Evolutionary conservation across 2,797 vertebrate genomes (phyloP).

Genomic region (Pseudopleuronectes americanus): DNA sequence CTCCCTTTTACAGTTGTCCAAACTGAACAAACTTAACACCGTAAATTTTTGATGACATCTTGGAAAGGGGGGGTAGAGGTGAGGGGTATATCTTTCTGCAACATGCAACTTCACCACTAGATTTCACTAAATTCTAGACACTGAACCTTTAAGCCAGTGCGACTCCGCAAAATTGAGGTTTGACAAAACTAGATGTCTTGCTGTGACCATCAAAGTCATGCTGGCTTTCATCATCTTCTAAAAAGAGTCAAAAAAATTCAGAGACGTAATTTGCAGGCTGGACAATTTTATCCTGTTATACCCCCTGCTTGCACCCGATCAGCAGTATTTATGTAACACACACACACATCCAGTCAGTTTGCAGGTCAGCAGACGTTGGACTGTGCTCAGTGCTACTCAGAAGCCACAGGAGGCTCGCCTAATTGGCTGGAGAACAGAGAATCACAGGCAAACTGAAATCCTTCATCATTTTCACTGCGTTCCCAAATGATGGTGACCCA

Average conservation of each 20-base stretch:
- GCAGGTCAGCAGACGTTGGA: conserved; percentile 52
- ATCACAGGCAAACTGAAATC: conserved; percentile 65
- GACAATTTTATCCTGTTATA: conserved; percentile 25
- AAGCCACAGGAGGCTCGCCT: conserved; percentile 60
- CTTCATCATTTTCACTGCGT: conserved; percentile 56
- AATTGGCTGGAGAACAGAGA: conserved; percentile 73
- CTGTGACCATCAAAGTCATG: conserved; percentile 29
- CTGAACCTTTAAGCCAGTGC: too few relatives aligned
- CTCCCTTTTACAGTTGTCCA: too few relatives aligned
- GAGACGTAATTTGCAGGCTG: conserved; percentile 1
- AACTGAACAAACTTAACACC: too few relatives aligned
- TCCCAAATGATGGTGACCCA: conserved; percentile 60
- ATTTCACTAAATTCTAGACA: too few relatives aligned
- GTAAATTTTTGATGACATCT: too few relatives aligned
- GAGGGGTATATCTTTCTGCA: too few relatives aligned
- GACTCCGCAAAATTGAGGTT: conserved; percentile 2
- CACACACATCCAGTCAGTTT: conserved; percentile 35
- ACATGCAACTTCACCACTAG: too few relatives aligned
- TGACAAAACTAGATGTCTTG: conserved; percentile 12
- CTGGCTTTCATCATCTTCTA: conserved; percentile 27
- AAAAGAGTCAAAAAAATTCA: background rate
- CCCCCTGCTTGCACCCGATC: conserved; percentile 29
- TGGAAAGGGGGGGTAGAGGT: too few relatives aligned
- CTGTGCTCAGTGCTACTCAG: conserved; percentile 51
- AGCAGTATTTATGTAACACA: conserved; percentile 59